Base-by-base conservation (phyloP, 2,888 invertebrate species). In the Allacma fusca region DNA sequence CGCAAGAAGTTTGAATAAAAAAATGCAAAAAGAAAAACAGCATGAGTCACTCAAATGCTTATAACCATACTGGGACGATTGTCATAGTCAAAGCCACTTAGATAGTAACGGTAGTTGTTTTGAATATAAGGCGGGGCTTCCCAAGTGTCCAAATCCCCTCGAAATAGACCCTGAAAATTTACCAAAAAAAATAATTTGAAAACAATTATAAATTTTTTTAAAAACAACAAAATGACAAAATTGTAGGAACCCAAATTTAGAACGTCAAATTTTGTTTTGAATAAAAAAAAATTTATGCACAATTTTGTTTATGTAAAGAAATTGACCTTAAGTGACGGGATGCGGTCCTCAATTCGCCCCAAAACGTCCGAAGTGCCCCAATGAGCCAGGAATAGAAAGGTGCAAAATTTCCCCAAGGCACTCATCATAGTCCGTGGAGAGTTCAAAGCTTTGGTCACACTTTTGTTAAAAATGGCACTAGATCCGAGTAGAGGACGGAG, bases 51-150 rank as follows among this genome's bases (percentile, higher is more conserved):
- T 40, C 40, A 40, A 13, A 7, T 59, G 7, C 19, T 21, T 21
- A 7, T 7, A 7, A 59, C 19, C 62, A 23, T 62, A 62, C 62
- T 62, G 2, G 62, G 62, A 1, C 62, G 23, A 62, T 62, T 62
- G 9, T 62, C 62, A 23, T 26, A 62, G 24, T 62, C 62, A 16
- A 62, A 62, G 16, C 62, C 62, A 26, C 62, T 62, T 2, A 62
- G 23, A 24, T 62, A 62, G 24, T 62, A 62, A 7, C 24, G 62
- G 24, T 62, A 62, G 24, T 62, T 62, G 9, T 62, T 62, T n/a
- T 62, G 62, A 12, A 62, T 24, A 9, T 13, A 62, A 4, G 26
- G 7, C 1, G 62, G 62, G n/a, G 62, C 62, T n/a, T 62, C 24
- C 62, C 62, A 62, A 19, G 23, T 62, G 23, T 23, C 62, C 26